Evolutionary conservation across 2,888 invertebrate species (phyloP), one percentile per base, ranked within the genome.

Genomic region (Rhingia campestris): DNA sequence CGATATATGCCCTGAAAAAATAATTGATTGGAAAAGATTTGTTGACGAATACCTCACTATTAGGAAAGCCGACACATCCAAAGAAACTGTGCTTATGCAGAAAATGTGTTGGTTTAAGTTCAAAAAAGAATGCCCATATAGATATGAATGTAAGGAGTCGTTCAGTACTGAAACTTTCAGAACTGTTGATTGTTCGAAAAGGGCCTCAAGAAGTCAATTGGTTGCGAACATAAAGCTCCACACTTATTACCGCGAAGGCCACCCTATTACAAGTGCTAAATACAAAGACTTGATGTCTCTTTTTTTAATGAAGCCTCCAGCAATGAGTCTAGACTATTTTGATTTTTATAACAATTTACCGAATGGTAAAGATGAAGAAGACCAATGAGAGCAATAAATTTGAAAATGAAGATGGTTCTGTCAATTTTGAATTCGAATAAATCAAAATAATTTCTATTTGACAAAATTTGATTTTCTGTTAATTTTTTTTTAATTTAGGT

Each of bases 221-320:
- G 22, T 22, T 22, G 22, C 22, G 9, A 53, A 53, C 33, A 53
- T 53, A 53, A 53, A 53, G 53, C 39, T 39, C 39, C 2, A 59
- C 6, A 14, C 10, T 5, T 45, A 12, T 14, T 63, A 22, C 61
- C 32, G 9, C 10, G 12, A 37, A 37, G 33, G 49, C 4, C 22
- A 47, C 47, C 22, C 47, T 3, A 12, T 47, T 6, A 47, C 22
- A 6, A 6, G 33, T 9, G 45, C 59, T 4, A 61, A 61, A 12
- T 61, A 45, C 12, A 45, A 58, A 58, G 58, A 43, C 58, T 58
- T 43, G n/a, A 59, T 59, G 43, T 59, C 58, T 33, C 58, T 33
- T 32, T 59, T 58, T 59, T 47, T 12, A 7, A 22, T 7, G 4
- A 43, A 43, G 12, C 2, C 12, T 12, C 12, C 32, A 12, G 45